These are phyloP conservation scores for Allygus modestus DNA, from an alignment of 2,888 invertebrate genomes.

Conservation along the genomic window DNA sequence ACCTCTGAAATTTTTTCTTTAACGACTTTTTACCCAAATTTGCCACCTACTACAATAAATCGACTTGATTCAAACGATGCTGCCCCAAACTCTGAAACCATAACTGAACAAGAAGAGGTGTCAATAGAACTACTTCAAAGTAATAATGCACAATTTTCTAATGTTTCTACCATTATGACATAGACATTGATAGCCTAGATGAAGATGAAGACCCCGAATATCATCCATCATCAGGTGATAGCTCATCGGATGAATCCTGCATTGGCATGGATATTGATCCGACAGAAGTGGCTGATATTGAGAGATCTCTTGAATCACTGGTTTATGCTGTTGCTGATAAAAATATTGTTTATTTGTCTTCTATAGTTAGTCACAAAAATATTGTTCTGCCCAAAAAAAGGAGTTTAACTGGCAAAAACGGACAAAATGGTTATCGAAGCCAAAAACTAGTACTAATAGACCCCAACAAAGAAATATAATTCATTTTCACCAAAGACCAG, in stretches of 20 bases:
- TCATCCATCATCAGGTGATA: conserved; percentile 41
- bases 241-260: conserved; percentile 1
- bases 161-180: not conserved
- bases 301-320: not conserved
- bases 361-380: conserved; percentile 45
- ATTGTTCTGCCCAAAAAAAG: conserved; percentile 53
- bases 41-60: conserved; percentile 5
- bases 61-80: not conserved
- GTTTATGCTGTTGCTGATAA: not conserved
- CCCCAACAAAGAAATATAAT: conserved; percentile 33
- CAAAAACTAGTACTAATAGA: conserved; percentile 21
- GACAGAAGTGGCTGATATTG: conserved; percentile 30
- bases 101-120: conserved; percentile 19
- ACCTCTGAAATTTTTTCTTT: conserved; percentile 13
- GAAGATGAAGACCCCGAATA: conserved; percentile 32
- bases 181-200: conserved; percentile 17
- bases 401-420: conserved; percentile 45
- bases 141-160: conserved; percentile 23
- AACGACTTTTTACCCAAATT: conserved; percentile 14
- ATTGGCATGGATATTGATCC: conserved; percentile 19
- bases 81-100: not conserved
- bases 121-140: not conserved
- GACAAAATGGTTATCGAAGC: conserved; percentile 48
- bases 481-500: conserved; percentile 56
- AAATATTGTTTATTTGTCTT: conserved; percentile 42